Conservation (phyloP, 2,888 invertebrate species). For the Sipha maydis region DNA sequence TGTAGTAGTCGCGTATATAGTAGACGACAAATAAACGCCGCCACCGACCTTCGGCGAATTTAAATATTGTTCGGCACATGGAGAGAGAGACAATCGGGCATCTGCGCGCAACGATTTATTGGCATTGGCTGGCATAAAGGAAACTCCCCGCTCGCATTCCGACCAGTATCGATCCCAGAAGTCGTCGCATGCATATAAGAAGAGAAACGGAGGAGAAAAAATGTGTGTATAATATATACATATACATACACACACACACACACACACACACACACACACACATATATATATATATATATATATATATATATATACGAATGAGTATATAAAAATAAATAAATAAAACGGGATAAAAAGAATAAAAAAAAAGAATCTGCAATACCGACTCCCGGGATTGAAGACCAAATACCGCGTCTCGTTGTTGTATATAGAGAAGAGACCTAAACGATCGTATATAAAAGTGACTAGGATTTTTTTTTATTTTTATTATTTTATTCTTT, state of each 20-base stretch:
- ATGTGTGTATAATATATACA: background rate
- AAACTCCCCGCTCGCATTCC: constrained; percentile 62
- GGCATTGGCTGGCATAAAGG: constrained; percentile 61
- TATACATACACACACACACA: no score
- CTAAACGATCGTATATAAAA: constrained; percentile 57
- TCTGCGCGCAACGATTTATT: constrained; percentile 59
- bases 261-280: no score
- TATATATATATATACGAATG: background rate
- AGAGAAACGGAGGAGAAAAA: constrained; percentile 31
- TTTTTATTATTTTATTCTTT: constrained; percentile 16
- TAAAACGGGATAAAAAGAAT: constrained; percentile 32
- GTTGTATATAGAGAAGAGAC: constrained; percentile 17
- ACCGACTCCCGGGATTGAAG: constrained; percentile 61
- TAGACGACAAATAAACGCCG: constrained; percentile 62
- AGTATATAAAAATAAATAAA: constrained; percentile 33
- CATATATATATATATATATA: no score
- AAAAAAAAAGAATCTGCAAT: constrained; percentile 40
- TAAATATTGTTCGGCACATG: constrained; percentile 57
- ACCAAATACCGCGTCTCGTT: constrained; percentile 53
- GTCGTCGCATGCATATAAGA: constrained; percentile 44
- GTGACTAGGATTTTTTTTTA: constrained; percentile 56
- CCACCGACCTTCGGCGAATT: constrained; percentile 61
- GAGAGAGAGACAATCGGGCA: constrained; percentile 51
- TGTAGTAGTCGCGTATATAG: constrained; percentile 44
- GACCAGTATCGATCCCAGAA: constrained; percentile 62